These are phyloP conservation scores for Epizoanthus illoricatus DNA, from an alignment of 92 coral and sea anemone genomes.

Conservation along the genomic window DNA sequence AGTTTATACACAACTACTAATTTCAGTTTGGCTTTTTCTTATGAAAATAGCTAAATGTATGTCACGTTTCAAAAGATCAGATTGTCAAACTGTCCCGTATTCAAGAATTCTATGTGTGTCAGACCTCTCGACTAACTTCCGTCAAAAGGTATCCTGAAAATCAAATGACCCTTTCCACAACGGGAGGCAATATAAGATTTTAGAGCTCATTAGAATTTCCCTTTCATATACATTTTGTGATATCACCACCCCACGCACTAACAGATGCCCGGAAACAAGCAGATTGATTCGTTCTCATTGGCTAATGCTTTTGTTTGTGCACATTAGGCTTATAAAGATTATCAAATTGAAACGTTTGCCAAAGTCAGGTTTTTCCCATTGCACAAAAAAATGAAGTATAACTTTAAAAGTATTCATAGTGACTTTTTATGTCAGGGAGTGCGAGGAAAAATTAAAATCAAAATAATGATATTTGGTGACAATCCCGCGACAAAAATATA, in stretches of 20 bases:
- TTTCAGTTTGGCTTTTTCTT: not conserved
- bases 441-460: no score
- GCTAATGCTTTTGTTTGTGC: conserved; percentile 32
- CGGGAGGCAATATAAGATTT: not conserved
- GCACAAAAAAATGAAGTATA: not conserved
- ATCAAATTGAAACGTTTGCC: not conserved
- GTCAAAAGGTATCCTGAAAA: not conserved
- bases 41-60: not conserved
- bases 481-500: not conserved
- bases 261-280: conserved; percentile 40
- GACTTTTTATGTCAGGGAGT: no score
- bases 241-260: not conserved
- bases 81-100: not conserved
- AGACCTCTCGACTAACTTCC: not conserved
- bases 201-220: conserved; percentile 13
- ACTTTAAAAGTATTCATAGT: not conserved
- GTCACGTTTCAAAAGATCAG: not conserved
- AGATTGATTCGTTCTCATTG: conserved; percentile 17
- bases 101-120: no score
- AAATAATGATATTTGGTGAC: not conserved
- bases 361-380: not conserved
- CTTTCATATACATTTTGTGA: conserved; percentile 5
- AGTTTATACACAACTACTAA: not conserved
- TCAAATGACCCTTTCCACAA: not conserved
- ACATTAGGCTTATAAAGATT: conserved; percentile 7